Conservation (phyloP, 2,888 invertebrate species). For the Cylindroiulus punctatus region DNA sequence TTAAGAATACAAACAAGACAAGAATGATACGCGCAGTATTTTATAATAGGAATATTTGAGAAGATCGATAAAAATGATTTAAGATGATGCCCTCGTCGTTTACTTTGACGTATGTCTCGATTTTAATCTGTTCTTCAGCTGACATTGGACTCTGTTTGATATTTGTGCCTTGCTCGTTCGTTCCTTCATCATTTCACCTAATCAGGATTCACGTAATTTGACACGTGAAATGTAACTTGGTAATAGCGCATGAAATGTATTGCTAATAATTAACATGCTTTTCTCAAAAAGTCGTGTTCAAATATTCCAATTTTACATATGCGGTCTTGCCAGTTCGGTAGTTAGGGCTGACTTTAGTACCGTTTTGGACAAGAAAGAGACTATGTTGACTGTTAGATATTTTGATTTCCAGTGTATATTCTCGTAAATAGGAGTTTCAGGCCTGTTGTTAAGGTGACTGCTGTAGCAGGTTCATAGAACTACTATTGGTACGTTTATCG, state of each 20-base stretch:
- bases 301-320: no score
- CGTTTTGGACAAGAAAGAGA: no score
- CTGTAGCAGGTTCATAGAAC: not conserved
- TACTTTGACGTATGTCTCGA: not conserved
- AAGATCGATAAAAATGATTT: slow-evolving; percentile 25
- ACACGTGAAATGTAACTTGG: no score
- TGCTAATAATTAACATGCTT: no score
- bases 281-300: no score
- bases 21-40: slow-evolving; percentile 1
- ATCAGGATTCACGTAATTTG: not conserved
- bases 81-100: slow-evolving; percentile 17
- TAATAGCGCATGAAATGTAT: no score
- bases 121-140: not conserved
- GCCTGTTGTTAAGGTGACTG: not conserved
- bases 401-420: no score
- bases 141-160: not conserved
- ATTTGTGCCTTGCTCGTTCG: not conserved
- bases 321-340: no score
- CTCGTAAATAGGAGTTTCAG: no score
- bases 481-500: not conserved
- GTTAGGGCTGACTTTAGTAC: no score
- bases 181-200: not conserved
- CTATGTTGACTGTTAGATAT: no score
- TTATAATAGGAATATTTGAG: not conserved
- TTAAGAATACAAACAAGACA: not conserved